Conservation (phyloP, 2,113 vertebrate genomes). For the Thinocorus orbignyianus region DNA sequence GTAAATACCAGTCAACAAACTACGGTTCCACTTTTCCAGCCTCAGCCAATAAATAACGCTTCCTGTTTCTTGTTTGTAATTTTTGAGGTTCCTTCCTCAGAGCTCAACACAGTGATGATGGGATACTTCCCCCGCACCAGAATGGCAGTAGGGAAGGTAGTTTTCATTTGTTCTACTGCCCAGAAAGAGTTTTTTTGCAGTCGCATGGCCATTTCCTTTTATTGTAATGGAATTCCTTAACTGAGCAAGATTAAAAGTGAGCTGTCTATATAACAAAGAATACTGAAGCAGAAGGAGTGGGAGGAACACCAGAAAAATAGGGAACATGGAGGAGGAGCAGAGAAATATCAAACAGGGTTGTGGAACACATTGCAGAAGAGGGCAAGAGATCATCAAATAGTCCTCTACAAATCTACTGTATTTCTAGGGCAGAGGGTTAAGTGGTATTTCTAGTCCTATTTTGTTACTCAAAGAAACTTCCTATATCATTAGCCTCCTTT, state of each 20-base stretch:
- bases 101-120: not conserved
- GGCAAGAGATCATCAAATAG: slow-evolving; percentile 37
- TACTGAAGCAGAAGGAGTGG: slow-evolving; percentile 35
- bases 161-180: not conserved
- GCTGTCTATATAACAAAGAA: not conserved
- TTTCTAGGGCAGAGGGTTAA: slow-evolving; percentile 63
- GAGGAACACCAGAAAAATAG: slow-evolving; percentile 25
- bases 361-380: slow-evolving; percentile 32
- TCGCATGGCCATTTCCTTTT: not conserved
- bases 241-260: slow-evolving; percentile 55
- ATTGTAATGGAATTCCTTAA: slow-evolving; percentile 22
- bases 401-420: slow-evolving; percentile 34
- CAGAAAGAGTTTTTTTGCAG: not conserved
- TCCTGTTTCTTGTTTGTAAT: not conserved
- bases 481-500: slow-evolving; percentile 49
- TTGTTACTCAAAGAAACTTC: slow-evolving; percentile 39
- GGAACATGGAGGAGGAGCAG: slow-evolving; percentile 45
- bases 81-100: slow-evolving; percentile 12
- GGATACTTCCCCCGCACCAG: not conserved
- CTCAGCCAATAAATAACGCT: not conserved
- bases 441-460: slow-evolving; percentile 53
- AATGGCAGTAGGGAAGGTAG: not conserved
- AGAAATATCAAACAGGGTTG: slow-evolving; percentile 14
- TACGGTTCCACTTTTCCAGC: not conserved
- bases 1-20: not conserved